Evolutionary conservation across 2,797 vertebrate species (phyloP).

Genomic region (Acanthiza pusilla): DNA sequence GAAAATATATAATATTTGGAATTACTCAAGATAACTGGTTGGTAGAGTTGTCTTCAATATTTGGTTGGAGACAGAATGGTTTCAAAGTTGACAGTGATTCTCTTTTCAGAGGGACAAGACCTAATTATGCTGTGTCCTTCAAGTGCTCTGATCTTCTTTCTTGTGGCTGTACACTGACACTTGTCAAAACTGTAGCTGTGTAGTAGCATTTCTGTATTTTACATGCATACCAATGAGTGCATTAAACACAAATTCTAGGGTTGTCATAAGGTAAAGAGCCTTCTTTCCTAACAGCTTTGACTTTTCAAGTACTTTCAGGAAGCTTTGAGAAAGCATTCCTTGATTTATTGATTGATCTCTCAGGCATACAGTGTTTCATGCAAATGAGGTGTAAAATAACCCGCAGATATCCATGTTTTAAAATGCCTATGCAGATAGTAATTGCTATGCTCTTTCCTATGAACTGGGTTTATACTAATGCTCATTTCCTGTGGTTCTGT

Average conservation of each 20-base stretch:
- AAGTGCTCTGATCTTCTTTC: neutral
- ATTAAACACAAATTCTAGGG: neutral
- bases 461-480: neutral
- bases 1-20: neutral
- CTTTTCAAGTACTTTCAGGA: neutral
- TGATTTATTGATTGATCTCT: conserved; percentile 23
- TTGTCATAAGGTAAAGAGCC: neutral
- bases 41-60: neutral
- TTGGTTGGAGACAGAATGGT: neutral
- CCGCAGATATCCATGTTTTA: neutral
- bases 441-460: neutral
- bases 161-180: neutral
- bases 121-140: conserved; percentile 14
- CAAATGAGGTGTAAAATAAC: neutral
- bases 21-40: neutral
- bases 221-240: neutral
- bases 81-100: neutral
- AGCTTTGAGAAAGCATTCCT: neutral
- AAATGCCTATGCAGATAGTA: neutral
- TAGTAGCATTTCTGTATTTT: conserved; percentile 1
- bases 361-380: neutral
- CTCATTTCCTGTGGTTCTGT: neutral
- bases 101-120: neutral
- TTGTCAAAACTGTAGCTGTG: neutral
- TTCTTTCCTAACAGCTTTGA: conserved; percentile 24